These are phyloP conservation scores for Montifringilla adamsi DNA, from an alignment of 2,113 vertebrate genomes.

Conservation along the genomic window DNA sequence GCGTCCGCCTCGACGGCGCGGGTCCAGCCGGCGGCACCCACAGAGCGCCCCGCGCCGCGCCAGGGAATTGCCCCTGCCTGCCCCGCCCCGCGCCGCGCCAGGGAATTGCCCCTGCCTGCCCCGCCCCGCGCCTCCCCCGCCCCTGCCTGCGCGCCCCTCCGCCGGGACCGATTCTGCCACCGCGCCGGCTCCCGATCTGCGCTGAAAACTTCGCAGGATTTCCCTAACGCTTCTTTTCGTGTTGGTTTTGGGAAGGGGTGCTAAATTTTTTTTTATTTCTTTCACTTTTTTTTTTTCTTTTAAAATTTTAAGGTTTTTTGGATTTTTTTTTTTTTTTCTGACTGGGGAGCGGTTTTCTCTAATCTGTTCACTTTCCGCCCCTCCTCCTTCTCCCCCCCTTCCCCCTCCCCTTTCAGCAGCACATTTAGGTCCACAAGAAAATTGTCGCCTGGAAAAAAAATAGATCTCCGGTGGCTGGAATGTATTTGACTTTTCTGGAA, in stretches of 20 bases:
- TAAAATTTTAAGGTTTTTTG: too few species aligned
- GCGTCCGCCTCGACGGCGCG: too few species aligned
- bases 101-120: too few species aligned
- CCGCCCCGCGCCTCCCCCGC: not conserved
- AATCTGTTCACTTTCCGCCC: not conserved
- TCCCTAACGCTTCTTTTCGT: not conserved
- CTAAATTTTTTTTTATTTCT: not conserved
- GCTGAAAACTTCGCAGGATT: rapidly evolving
- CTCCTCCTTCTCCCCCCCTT: not conserved
- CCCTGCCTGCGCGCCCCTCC: not conserved
- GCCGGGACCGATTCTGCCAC: not conserved
- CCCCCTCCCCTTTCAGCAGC: not conserved
- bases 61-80: too few species aligned
- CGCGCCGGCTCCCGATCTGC: not conserved
- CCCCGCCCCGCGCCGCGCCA: too few species aligned
- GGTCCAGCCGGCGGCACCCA: too few species aligned
- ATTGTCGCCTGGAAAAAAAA: not conserved
- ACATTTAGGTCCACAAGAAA: not conserved
- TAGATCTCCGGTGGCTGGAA: not conserved
- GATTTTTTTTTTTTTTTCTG: not conserved
- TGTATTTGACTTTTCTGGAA: conserved; percentile 13
- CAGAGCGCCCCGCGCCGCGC: too few species aligned
- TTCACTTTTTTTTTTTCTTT: not conserved
- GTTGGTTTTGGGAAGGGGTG: not conserved
- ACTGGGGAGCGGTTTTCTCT: not conserved